Percentiles rank a stretch among this genome's conserved stretches.
phyloP scores from a whole-genome alignment of 2,113 vertebrate genomes.

The Vidua chalybeata region DNA sequence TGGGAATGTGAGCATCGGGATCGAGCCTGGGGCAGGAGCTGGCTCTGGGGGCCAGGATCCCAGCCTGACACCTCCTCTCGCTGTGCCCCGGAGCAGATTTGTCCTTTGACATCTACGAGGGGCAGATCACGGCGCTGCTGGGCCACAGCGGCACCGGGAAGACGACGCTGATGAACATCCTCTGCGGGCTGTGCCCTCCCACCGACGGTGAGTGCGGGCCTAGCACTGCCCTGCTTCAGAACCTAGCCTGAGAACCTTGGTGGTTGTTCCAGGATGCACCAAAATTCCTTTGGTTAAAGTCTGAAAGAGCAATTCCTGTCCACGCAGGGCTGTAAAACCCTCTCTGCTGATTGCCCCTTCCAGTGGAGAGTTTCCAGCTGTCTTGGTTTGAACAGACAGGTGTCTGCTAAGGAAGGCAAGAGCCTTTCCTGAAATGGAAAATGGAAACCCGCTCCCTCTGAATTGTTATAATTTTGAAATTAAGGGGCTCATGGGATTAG shows the following conservation, averaged over 20 bases:
- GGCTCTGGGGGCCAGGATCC: rapidly evolving
- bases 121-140: slow-evolving; percentile 94
- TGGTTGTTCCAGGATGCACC: rapidly evolving
- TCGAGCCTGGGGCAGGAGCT: not conserved
- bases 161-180: slow-evolving; percentile 94
- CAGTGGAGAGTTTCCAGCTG: not conserved
- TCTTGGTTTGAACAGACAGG: not conserved
- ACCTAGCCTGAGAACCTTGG: rapidly evolving
- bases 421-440: not conserved
- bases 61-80: not conserved
- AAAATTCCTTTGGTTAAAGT: rapidly evolving
- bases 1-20: not conserved
- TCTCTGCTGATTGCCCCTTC: not conserved
- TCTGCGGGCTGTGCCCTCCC: slow-evolving; percentile 91
- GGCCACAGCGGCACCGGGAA: slow-evolving; percentile 97
- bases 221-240: not conserved
- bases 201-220: slow-evolving; percentile 73
- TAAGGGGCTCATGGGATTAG: not conserved
- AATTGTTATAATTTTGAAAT: not conserved
- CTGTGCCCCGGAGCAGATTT: slow-evolving; percentile 75
- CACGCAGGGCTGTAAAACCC: rapidly evolving
- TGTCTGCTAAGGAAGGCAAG: not conserved
- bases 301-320: not conserved
- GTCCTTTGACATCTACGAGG: slow-evolving; percentile 95
- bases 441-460: not conserved